phyloP scores from a whole-genome alignment of 2,888 invertebrate species.

The Amiota minor region DNA sequence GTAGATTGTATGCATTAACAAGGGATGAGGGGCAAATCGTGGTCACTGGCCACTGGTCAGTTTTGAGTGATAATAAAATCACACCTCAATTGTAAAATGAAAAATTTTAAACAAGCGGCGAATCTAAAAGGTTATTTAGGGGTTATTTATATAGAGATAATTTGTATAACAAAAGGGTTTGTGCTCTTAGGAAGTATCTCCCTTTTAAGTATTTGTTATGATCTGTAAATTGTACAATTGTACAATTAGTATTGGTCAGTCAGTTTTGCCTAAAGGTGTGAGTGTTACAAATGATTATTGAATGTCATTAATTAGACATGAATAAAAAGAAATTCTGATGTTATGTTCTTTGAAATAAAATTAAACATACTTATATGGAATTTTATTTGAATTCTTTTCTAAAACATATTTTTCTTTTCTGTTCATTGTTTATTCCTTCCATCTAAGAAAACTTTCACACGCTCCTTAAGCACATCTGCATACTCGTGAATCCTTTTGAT shows the following conservation, averaged over 20 bases:
- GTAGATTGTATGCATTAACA: neutral
- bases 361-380: too few species aligned
- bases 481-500: neutral
- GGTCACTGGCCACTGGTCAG: constrained; percentile 19
- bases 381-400: too few species aligned
- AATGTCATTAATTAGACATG: neutral
- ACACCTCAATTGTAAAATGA: constrained; percentile 14
- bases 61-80: constrained; percentile 13
- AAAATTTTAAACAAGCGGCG: neutral
- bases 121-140: neutral
- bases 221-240: neutral
- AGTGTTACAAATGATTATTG: neutral
- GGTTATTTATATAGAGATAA: neutral
- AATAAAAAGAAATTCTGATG: neutral
- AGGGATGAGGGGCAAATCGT: constrained; percentile 1
- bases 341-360: neutral
- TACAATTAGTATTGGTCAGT: neutral
- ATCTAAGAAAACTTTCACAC: constrained; percentile 19
- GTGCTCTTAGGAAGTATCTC: neutral
- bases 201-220: neutral
- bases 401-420: neutral
- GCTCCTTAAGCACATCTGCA: constrained; percentile 16
- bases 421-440: constrained; percentile 6
- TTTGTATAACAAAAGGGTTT: neutral
- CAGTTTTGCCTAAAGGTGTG: neutral